phyloP scores from a whole-genome alignment of 2,797 vertebrate species.

The Pteropus rufus region DNA sequence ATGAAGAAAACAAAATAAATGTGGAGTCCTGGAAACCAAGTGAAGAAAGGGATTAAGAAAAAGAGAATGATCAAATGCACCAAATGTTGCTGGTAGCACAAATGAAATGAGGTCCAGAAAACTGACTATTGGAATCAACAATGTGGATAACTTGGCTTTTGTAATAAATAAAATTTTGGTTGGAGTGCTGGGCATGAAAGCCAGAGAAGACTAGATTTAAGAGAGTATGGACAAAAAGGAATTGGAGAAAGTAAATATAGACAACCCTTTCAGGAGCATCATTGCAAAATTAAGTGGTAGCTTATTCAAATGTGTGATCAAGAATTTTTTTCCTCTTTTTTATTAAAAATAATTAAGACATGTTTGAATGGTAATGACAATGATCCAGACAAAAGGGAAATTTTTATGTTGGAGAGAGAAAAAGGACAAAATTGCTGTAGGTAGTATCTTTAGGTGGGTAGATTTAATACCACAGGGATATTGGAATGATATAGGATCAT shows the following conservation, averaged over 20 bases:
- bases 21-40: not conserved
- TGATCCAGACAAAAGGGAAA: not conserved
- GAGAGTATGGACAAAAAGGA: not conserved
- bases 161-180: not conserved
- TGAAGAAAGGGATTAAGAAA: not conserved
- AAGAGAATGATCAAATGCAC: not conserved
- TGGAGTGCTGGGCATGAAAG: not conserved
- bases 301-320: not conserved
- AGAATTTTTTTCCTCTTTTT: not conserved
- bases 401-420: not conserved
- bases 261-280: not conserved
- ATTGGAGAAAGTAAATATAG: not conserved
- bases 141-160: not conserved
- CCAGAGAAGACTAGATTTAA: not conserved
- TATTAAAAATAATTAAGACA: not conserved
- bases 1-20: not conserved
- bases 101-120: not conserved
- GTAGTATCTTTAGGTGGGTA: not conserved
- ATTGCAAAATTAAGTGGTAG: not conserved
- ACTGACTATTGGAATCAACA: not conserved
- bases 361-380: not conserved
- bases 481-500: not conserved
- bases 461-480: not conserved
- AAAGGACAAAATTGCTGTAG: not conserved
- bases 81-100: not conserved